Base-by-base conservation (phyloP, 2,797 vertebrate genomes). In the Sebastes elongatus region DNA sequence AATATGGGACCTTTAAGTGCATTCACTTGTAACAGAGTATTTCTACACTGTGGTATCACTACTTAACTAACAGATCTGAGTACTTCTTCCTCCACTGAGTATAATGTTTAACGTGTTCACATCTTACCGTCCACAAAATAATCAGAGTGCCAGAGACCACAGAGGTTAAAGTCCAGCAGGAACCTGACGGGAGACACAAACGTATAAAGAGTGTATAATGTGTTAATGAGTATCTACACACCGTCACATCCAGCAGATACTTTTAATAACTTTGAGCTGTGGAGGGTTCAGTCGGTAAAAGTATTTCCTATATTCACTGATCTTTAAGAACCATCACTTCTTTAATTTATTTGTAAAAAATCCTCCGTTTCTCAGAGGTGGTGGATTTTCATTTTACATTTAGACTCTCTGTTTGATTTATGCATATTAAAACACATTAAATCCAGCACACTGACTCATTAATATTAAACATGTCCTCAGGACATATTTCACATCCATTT, bases 141-240 rank as follows among this genome's bases (percentile, higher is more conserved):
- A 60, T 96, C 95, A 0, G 91, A 93, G 86, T 96, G 94, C 96
- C 96, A 96, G 32, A 96, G 89, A 33, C 93, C 93, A 14, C 95
- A 96, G 67, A 96, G 64, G 84, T 95, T 96, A 18, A 96, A 95
- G 84, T 96, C 95, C 94, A 96, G 83, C 65, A 96, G 16, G 87
- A 96, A 95, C 92, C 95, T 96, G 77, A 69, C 10, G 5, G 52
- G 22, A 52, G n/a, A 87, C 80, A 78, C 27, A 81, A 10, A 80
- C 25, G 42, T 46, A 46, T 46, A 18, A 46, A 18, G 42, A 3
- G 42, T 46, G 33, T 35, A 11, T 46, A 18, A 46, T 18, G 42
- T 46, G 42, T 18, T 42, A 42, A 42, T 46, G 42, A 46, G 42
- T 3, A 18, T 46, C 42, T 18, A 18, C 42, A 46, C 42, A 46